These are phyloP conservation scores for Rhagologus leucostigma DNA, from an alignment of 2,113 vertebrate species.

Conservation along the genomic window DNA sequence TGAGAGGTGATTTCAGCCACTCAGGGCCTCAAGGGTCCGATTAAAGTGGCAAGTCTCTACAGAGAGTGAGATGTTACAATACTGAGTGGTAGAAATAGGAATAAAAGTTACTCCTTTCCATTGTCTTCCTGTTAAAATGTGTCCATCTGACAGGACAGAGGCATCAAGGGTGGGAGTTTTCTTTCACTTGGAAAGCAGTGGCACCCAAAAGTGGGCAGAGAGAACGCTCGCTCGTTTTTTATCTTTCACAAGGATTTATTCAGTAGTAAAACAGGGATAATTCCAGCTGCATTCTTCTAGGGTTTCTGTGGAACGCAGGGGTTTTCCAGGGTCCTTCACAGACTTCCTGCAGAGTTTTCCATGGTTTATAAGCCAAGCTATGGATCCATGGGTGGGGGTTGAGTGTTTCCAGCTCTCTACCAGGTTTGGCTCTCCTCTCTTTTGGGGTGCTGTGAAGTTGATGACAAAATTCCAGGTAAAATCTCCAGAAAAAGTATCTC, in stretches of 20 bases:
- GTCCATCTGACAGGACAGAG: not conserved
- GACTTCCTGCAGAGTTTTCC: not conserved
- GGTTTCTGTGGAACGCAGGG: not conserved
- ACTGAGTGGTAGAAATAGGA: not conserved
- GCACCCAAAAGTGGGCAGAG: not conserved
- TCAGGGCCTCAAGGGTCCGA: not conserved
- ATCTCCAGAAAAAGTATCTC: not conserved
- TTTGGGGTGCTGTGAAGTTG: not conserved
- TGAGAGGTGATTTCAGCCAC: not conserved
- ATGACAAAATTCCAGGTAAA: not conserved
- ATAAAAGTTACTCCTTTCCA: not conserved
- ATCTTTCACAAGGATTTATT: not conserved
- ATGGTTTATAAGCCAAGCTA: not conserved
- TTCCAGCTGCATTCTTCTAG: not conserved
- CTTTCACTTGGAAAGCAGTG: not conserved
- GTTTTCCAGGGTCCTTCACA: not conserved
- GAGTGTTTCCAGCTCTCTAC: not conserved
- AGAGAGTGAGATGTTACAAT: not conserved
- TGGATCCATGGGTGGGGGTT: not conserved
- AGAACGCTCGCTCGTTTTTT: accelerated
- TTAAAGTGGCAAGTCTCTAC: not conserved
- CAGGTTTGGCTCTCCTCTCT: not conserved
- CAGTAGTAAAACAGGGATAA: not conserved
- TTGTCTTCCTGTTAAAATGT: not conserved
- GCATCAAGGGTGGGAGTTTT: not conserved